Conservation (phyloP, 2,113 vertebrate species). For the Saccopteryx leptura region DNA sequence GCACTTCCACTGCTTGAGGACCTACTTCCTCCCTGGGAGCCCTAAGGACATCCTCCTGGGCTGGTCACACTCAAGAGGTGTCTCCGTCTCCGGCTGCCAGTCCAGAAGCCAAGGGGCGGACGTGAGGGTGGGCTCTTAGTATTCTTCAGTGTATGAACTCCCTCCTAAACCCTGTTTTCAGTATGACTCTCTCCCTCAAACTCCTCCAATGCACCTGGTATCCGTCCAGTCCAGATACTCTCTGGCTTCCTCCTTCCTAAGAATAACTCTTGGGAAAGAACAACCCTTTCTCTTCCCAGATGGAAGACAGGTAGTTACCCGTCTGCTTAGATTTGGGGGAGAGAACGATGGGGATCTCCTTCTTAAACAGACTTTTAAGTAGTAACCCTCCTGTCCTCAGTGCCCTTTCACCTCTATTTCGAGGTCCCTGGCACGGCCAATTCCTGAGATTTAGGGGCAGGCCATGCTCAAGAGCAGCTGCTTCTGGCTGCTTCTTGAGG, state of each 20-base stretch:
- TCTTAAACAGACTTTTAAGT: not conserved
- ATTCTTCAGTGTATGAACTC: not conserved
- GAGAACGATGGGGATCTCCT: no score
- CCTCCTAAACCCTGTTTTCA: not conserved
- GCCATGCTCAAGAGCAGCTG: not conserved
- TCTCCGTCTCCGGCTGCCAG: not conserved
- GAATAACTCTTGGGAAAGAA: not conserved
- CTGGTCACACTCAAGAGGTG: not conserved
- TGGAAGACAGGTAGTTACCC: not conserved
- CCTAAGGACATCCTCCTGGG: not conserved
- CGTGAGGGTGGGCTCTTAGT: not conserved
- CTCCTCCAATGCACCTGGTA: not conserved
- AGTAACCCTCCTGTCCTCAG: not conserved
- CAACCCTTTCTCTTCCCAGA: not conserved
- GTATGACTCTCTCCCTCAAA: not conserved
- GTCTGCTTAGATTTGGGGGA: not conserved
- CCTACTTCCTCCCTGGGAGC: not conserved
- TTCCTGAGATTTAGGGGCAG: not conserved
- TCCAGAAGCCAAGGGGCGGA: not conserved
- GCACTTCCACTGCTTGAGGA: not conserved
- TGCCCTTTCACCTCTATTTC: not conserved
- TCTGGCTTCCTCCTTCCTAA: not conserved
- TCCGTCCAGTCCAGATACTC: not conserved
- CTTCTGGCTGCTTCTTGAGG: not conserved
- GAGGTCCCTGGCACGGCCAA: not conserved